Evolutionary conservation across 2,797 vertebrate species (phyloP).

Genomic region (Hippopotamyrus pictus): DNA sequence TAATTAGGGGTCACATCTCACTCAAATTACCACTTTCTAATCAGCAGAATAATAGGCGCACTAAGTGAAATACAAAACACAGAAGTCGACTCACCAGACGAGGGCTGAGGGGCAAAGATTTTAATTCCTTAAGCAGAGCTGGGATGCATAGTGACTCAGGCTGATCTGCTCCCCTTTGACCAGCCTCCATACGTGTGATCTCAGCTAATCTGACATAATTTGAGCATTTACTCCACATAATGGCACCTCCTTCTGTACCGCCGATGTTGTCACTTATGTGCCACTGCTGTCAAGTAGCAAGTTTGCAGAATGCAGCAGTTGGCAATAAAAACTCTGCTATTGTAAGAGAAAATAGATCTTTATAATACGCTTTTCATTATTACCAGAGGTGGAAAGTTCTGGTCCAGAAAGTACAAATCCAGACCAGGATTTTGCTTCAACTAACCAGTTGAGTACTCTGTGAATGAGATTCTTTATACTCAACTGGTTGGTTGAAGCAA

Average conservation of each 20-base stretch:
- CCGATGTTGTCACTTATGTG: neutral
- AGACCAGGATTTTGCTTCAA: too few relatives aligned
- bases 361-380: neutral
- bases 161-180: neutral
- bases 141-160: neutral
- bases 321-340: neutral
- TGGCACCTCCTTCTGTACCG: neutral
- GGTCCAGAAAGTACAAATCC: too few relatives aligned
- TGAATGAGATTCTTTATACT: too few relatives aligned
- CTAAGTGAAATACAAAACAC: conserved; percentile 32
- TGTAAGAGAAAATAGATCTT: neutral
- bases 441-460: too few relatives aligned
- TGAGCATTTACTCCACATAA: neutral
- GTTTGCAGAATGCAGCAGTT: neutral
- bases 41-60: conserved; percentile 40
- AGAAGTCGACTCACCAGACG: conserved; percentile 26
- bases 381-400: too few relatives aligned
- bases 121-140: neutral
- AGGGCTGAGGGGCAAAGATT: neutral
- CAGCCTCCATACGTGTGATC: neutral
- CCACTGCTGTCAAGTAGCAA: neutral
- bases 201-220: neutral
- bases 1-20: conserved; percentile 44
- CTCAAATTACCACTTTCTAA: conserved; percentile 47
- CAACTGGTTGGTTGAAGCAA: too few relatives aligned